Evolutionary conservation across 2,113 vertebrate species (phyloP).

Genomic region (Thinocorus orbignyianus): DNA sequence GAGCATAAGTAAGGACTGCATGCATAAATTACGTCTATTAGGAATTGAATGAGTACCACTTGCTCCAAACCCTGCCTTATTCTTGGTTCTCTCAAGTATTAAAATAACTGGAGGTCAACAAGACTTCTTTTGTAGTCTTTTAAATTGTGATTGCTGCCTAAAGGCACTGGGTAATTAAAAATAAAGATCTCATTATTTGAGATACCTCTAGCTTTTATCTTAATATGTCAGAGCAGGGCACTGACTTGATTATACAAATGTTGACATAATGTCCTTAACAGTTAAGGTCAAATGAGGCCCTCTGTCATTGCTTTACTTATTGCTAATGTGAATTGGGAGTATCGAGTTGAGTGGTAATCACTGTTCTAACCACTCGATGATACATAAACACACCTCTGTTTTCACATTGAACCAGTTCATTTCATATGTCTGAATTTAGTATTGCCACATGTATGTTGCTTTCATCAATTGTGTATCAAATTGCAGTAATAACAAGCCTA

Average conservation of each 20-base stretch:
- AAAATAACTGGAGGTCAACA: constrained; percentile 13
- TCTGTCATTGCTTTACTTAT: background rate
- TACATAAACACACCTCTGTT: background rate
- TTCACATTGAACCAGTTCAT: background rate
- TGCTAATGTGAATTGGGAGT: background rate
- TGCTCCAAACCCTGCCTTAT: background rate
- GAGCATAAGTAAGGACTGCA: background rate
- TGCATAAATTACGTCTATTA: background rate
- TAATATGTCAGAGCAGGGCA: background rate
- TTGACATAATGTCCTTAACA: background rate
- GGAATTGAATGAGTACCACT: background rate
- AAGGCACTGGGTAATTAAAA: constrained; percentile 26
- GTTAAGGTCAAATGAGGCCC: background rate
- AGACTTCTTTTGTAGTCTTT: background rate
- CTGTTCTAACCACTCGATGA: background rate
- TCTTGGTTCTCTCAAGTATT: background rate
- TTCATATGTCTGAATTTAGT: background rate
- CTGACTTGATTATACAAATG: background rate
- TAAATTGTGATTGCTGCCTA: constrained; percentile 23
- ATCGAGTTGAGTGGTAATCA: background rate
- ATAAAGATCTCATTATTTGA: constrained; percentile 35
- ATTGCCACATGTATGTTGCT: background rate
- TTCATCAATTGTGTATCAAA: background rate
- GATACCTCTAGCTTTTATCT: constrained; percentile 15
- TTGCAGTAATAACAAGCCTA: background rate